Percentiles rank a stretch among this genome's conserved stretches.
These are phyloP conservation scores for Lepidonotus clava DNA, from an alignment of 2,888 invertebrate genomes.

Conservation along the genomic window DNA sequence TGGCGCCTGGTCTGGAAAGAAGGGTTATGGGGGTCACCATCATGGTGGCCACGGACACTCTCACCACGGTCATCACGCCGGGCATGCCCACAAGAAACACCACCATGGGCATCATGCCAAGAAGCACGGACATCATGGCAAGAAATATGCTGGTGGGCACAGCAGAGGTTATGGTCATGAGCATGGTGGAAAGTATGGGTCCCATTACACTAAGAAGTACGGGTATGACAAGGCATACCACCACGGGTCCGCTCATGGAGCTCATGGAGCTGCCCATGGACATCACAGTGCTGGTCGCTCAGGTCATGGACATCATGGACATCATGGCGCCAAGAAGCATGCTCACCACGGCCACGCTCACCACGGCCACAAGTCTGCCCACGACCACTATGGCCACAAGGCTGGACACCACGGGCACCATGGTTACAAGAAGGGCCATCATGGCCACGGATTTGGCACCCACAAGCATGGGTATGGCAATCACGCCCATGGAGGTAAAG, in stretches of 20 bases:
- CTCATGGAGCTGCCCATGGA: not conserved
- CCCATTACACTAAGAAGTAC: not conserved
- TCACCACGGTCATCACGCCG: not conserved
- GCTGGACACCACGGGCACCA: constrained; percentile 2
- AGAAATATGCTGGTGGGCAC: constrained; percentile 1
- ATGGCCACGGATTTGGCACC: not conserved
- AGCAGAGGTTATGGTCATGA: not conserved
- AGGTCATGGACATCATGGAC: not conserved
- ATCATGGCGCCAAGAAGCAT: constrained; percentile 1
- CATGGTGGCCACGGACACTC: constrained; percentile 5
- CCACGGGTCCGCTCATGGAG: not conserved
- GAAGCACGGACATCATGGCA: constrained; percentile 14
- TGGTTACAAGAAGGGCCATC: constrained; percentile 14
- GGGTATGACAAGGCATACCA: not conserved
- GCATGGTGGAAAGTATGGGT: constrained; percentile 4
- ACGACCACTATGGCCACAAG: constrained; percentile 15
- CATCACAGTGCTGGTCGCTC: not conserved
- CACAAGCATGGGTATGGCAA: constrained; percentile 5
- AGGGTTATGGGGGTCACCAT: not conserved
- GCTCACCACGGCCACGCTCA: not conserved
- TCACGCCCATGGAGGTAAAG: not conserved
- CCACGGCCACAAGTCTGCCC: constrained; percentile 22
- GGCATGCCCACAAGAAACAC: not conserved
- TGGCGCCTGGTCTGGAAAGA: not conserved
- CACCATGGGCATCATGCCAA: not conserved